These are phyloP conservation scores for Boleophthalmus pectinirostris DNA, from an alignment of 2,113 vertebrate genomes.

Conservation along the genomic window DNA sequence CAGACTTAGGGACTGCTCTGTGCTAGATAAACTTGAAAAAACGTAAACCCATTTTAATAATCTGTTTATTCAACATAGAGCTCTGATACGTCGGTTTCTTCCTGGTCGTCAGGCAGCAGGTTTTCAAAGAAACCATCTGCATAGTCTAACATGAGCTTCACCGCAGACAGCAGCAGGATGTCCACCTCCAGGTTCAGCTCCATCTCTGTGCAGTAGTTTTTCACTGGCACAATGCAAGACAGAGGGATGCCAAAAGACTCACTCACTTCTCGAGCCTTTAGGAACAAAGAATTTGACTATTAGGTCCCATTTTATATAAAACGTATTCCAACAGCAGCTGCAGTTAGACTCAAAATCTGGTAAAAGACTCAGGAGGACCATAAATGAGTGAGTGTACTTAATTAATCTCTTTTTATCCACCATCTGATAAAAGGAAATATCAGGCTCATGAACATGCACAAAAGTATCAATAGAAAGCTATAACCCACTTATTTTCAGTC, in stretches of 20 bases:
- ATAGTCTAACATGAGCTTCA: constrained; percentile 64
- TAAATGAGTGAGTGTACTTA: too few relatives aligned
- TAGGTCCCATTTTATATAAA: not conserved
- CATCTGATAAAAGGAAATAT: too few relatives aligned
- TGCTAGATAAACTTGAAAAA: not conserved
- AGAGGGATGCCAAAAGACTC: constrained; percentile 63
- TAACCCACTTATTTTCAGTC: too few relatives aligned
- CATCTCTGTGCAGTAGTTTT: constrained; percentile 68
- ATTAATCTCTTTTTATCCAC: too few relatives aligned
- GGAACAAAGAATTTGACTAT: not conserved
- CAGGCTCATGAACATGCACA: too few relatives aligned
- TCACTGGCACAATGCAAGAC: constrained; percentile 63
- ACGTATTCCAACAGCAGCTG: not conserved
- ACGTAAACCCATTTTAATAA: too few relatives aligned
- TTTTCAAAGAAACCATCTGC: constrained; percentile 69
- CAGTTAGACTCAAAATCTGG: too few relatives aligned
- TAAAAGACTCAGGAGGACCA: too few relatives aligned
- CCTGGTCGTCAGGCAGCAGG: constrained; percentile 4
- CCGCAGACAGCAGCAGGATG: constrained; percentile 60
- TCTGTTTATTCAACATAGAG: too few relatives aligned
- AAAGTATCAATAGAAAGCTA: too few relatives aligned
- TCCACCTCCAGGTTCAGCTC: constrained; percentile 59
- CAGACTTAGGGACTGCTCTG: too few relatives aligned
- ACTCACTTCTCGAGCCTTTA: constrained; percentile 62
- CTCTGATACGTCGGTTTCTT: too few relatives aligned